Conservation (phyloP, 2,888 invertebrate species). For the Papilio elwesi region DNA sequence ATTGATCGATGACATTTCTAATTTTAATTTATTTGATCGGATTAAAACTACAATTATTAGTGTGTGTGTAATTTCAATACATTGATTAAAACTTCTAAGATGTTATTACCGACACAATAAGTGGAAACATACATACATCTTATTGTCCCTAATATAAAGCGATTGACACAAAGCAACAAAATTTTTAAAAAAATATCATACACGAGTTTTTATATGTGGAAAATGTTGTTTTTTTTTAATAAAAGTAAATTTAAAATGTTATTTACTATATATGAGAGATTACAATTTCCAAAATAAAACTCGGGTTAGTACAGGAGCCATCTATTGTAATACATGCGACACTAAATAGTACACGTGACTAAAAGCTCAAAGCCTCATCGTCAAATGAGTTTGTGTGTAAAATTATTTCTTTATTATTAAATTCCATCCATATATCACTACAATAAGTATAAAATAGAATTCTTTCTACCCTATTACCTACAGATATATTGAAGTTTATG, state of each 20-base stretch:
- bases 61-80: background rate
- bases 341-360: constrained; percentile 58
- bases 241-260: background rate
- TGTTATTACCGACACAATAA: constrained; percentile 15
- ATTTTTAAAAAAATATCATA: background rate
- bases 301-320: constrained; percentile 54
- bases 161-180: constrained; percentile 17
- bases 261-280: background rate
- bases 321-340: constrained; percentile 58
- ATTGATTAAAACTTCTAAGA: constrained; percentile 19
- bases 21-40: constrained; percentile 1
- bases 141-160: constrained; percentile 35
- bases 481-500: constrained; percentile 57
- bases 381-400: constrained; percentile 53
- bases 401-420: constrained; percentile 40
- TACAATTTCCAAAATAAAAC: constrained; percentile 11
- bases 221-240: background rate
- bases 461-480: constrained; percentile 72
- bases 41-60: constrained; percentile 22
- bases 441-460: constrained; percentile 80
- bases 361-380: constrained; percentile 63
- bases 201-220: too few relatives aligned
- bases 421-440: constrained; percentile 56
- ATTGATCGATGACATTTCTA: constrained; percentile 34
- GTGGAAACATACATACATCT: constrained; percentile 18